A percentile compares a stretch with the other conserved stretches of the same genome.
These are phyloP conservation scores for Dicyrtomina minuta DNA, from an alignment of 2,888 invertebrate species.

Conservation along the genomic window DNA sequence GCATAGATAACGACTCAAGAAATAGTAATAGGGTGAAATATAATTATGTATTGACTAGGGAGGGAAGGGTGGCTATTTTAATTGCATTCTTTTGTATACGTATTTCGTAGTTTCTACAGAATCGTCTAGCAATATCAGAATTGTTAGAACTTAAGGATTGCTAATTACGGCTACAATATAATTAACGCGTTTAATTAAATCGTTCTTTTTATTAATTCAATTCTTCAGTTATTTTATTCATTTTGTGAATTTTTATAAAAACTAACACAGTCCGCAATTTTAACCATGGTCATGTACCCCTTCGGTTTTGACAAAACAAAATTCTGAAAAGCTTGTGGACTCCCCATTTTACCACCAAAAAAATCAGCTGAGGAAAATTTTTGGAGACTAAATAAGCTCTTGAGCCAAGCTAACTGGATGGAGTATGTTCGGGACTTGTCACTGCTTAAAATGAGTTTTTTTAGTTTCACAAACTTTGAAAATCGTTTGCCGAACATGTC, in stretches of 20 bases:
- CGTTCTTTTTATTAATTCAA: too few relatives aligned
- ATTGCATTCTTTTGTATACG: too few relatives aligned
- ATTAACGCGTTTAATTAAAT: too few relatives aligned
- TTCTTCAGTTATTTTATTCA: background rate
- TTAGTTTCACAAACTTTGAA: background rate
- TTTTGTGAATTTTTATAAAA: constrained; percentile 5
- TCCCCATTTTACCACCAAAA: constrained; percentile 12
- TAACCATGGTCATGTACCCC: constrained; percentile 7
- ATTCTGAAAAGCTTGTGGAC: background rate
- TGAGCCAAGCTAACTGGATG: constrained; percentile 3
- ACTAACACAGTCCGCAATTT: constrained; percentile 22
- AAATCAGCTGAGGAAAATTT: constrained; percentile 1
- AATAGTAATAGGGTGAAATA: too few relatives aligned
- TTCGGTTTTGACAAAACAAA: background rate
- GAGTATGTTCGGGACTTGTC: background rate
- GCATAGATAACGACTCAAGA: too few relatives aligned
- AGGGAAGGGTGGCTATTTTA: too few relatives aligned
- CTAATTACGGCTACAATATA: too few relatives aligned
- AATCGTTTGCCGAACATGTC: background rate
- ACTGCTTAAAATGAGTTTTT: background rate
- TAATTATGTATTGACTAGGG: too few relatives aligned
- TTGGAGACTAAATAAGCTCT: background rate
- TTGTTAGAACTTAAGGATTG: too few relatives aligned
- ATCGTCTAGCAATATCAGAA: too few relatives aligned
- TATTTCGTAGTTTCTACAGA: too few relatives aligned